These are phyloP conservation scores for Sebastes itinus DNA, from an alignment of 2,797 vertebrate species.

Conservation along the genomic window DNA sequence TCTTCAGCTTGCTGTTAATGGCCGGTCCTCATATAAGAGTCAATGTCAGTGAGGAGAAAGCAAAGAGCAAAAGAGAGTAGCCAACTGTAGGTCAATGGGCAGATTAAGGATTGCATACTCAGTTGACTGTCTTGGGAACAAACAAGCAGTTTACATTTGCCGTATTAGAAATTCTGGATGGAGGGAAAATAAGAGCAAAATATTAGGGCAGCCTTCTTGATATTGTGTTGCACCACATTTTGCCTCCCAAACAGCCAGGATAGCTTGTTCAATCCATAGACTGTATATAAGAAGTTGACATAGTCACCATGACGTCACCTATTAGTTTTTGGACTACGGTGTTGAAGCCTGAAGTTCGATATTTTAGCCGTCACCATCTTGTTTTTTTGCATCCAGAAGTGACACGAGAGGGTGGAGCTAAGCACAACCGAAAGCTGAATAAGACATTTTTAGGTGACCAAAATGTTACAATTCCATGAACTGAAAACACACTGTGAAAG, in stretches of 20 bases:
- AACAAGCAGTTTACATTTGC: neutral
- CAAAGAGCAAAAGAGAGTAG: slow-evolving; percentile 1
- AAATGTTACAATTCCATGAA: too few relatives aligned
- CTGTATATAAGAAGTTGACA: neutral
- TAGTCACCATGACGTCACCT: neutral
- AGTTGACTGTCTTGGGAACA: neutral
- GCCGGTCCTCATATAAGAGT: slow-evolving; percentile 24
- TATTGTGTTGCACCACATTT: neutral
- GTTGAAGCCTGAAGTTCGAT: neutral
- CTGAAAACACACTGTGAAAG: too few relatives aligned
- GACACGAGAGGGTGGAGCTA: too few relatives aligned
- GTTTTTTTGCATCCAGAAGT: neutral
- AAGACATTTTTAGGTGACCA: too few relatives aligned
- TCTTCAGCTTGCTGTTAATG: slow-evolving; percentile 50
- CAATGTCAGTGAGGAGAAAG: slow-evolving; percentile 31
- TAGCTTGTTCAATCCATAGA: neutral
- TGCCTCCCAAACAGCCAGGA: neutral
- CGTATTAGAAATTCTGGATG: neutral
- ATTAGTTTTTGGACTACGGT: neutral
- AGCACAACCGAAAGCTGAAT: too few relatives aligned
- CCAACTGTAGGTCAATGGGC: slow-evolving; percentile 4
- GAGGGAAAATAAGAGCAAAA: neutral
- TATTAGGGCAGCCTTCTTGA: neutral
- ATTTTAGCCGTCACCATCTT: neutral
- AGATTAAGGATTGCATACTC: neutral